Evolutionary conservation across 2,113 vertebrate species (phyloP), one percentile per base, ranked within the genome.

Genomic region (Campylomormyrus tamandua): DNA sequence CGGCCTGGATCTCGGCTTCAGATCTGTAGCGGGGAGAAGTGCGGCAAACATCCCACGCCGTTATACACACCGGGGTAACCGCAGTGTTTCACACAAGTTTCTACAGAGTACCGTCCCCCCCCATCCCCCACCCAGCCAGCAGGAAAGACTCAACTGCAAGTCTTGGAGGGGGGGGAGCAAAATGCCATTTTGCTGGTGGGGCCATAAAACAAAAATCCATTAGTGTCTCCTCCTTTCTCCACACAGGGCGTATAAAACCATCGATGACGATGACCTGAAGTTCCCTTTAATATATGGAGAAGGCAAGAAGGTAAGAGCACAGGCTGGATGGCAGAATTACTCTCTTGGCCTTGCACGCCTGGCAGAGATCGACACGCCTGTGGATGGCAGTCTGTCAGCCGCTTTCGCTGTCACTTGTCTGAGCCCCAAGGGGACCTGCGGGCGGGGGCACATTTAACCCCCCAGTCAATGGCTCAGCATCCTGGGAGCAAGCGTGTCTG

Each of bases 301-400:
- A 96, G 97, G 97, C 91, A 98, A 98, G 93, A 98, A 98, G 97
- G 97, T 98, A 95, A 93, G 96, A 19, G 50, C 5, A 39, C 27
- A 15, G 5, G n/a, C 39, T 19, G 52, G 24, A 15, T 62, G 70
- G 39, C 74, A 62, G 50, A 52, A 31, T 87, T 24, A 35, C 56
- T 50, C 17, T 49, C 15, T 50, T 45, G 87, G 21, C 35, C 86
- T 80, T 87, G 62, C 3, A 15, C 1, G 3, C n/a, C 24, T 24
- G 27, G 39, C 46, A 45, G 83, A 35, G 39, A n/a, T 66, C 56
- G 21, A n/a, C 45, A 24, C 9, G 5, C 5, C 19, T 62, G 7
- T 24, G 56, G 56, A 9, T 62, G 56, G 24, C 21, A 31, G n/a
- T 24, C 21, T 0, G 2, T 62, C 31, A 53, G 39, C 39, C 9